These are phyloP conservation scores for Gallinago solitaria DNA, from an alignment of 2,797 vertebrate genomes.

Conservation along the genomic window DNA sequence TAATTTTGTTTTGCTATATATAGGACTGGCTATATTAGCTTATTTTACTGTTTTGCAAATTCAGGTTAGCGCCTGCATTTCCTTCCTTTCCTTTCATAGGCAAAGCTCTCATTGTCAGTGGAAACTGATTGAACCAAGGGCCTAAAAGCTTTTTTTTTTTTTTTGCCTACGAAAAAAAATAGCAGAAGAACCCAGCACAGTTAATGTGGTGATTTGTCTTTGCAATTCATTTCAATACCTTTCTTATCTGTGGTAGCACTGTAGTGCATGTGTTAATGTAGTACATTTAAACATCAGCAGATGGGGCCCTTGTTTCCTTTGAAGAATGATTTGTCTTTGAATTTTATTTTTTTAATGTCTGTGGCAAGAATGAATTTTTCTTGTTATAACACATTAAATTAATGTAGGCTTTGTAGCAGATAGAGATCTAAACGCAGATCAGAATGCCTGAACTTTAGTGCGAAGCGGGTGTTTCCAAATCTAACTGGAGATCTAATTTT, in stretches of 20 bases:
- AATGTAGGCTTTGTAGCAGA: slow-evolving; percentile 61
- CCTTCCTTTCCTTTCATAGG: background rate
- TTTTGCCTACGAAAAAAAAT: background rate
- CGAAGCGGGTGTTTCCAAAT: slow-evolving; percentile 9
- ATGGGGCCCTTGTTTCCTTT: slow-evolving; percentile 85
- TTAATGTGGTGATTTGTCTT: slow-evolving; percentile 38
- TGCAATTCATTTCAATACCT: slow-evolving; percentile 4
- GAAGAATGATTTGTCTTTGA: slow-evolving; percentile 73
- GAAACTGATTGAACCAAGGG: background rate
- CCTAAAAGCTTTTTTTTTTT: background rate
- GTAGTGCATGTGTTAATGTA: slow-evolving; percentile 71
- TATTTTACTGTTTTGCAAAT: background rate
- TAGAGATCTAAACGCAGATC: slow-evolving; percentile 31
- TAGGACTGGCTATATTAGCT: background rate
- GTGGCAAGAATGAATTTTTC: slow-evolving; percentile 58
- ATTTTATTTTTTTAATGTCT: slow-evolving; percentile 70
- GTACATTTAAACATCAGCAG: slow-evolving; percentile 82
- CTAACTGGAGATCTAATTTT: slow-evolving; percentile 41
- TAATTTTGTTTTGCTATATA: background rate
- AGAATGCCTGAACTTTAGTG: background rate
- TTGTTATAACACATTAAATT: slow-evolving; percentile 61
- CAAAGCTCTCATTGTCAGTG: background rate
- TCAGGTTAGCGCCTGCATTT: background rate
- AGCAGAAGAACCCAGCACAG: background rate
- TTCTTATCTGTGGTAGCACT: slow-evolving; percentile 6